phyloP scores from a whole-genome alignment of 2,113 vertebrate species.

The Pristiophorus japonicus region DNA sequence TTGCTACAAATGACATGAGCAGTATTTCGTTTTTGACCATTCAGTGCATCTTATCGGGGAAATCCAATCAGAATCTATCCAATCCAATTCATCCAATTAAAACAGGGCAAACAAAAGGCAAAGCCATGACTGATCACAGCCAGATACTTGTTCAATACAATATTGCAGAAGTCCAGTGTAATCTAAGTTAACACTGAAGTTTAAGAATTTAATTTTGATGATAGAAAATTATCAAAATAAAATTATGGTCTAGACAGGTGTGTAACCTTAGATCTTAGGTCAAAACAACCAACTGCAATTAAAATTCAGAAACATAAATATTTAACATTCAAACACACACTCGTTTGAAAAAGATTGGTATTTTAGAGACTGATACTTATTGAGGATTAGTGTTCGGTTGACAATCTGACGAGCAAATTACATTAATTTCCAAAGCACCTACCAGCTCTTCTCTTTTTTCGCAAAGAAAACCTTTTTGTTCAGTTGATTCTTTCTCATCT shows the following conservation, averaged over 20 bases:
- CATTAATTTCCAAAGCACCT: background rate
- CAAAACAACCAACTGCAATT: background rate
- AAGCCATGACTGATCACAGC: background rate
- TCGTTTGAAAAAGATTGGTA: background rate
- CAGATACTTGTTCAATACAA: background rate
- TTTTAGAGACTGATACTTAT: background rate
- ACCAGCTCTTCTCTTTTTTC: background rate
- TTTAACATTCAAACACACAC: background rate
- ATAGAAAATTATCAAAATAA: background rate
- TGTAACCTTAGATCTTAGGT: background rate
- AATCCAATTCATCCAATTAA: background rate
- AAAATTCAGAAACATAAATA: background rate
- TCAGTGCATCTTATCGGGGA: slow-evolving; percentile 23
- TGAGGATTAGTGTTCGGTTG: background rate
- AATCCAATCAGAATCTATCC: background rate
- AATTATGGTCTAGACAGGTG: background rate
- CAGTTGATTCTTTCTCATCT: background rate
- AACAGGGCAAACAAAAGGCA: background rate
- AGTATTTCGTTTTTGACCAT: slow-evolving; percentile 14
- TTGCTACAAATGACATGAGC: background rate
- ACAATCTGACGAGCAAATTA: background rate
- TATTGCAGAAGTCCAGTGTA: background rate
- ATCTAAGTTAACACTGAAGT: background rate
- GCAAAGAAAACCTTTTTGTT: background rate
- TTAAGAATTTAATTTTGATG: background rate